Conservation (phyloP, 37 sponge, comb jelly and placozoan genomes). For the Geodia barretti region DNA sequence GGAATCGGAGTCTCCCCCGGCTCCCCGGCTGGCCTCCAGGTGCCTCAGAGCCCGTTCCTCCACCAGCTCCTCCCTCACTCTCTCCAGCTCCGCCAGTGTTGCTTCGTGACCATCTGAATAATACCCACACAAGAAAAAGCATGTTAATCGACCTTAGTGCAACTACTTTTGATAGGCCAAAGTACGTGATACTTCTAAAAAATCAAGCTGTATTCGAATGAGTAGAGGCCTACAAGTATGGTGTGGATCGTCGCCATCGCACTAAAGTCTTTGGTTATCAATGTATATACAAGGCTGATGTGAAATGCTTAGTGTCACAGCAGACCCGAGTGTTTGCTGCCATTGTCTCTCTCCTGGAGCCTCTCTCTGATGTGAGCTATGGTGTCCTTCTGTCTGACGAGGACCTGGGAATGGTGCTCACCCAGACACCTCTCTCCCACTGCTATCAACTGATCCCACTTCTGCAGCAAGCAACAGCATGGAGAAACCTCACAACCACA, state of each 20-base stretch:
- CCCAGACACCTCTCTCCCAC: conserved; percentile 46
- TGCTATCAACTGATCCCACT: not conserved
- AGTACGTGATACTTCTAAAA: not conserved
- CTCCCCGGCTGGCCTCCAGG: not conserved
- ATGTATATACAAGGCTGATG: no score
- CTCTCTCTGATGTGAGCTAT: conserved; percentile 28
- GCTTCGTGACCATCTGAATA: conserved; percentile 56
- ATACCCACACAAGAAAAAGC: no score
- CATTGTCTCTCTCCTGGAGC: not conserved
- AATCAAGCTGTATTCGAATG: not conserved
- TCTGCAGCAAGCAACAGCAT: not conserved
- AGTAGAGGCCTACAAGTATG: no score
- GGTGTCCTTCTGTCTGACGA: conserved; percentile 26
- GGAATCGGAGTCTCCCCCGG: not conserved
- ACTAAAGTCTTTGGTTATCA: no score
- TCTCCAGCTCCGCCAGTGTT: conserved; percentile 44
- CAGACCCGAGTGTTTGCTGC: no score
- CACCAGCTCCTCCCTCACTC: conserved; percentile 35
- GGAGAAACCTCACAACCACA: no score
- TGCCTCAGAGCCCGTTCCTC: conserved; percentile 1
- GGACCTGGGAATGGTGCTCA: conserved; percentile 30
- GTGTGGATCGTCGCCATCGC: no score
- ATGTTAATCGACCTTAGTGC: no score
- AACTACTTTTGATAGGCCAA: not conserved
- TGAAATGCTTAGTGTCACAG: no score